Conservation (phyloP, 1,140 invertebrate genomes). For the Scaptomyza hsui region DNA sequence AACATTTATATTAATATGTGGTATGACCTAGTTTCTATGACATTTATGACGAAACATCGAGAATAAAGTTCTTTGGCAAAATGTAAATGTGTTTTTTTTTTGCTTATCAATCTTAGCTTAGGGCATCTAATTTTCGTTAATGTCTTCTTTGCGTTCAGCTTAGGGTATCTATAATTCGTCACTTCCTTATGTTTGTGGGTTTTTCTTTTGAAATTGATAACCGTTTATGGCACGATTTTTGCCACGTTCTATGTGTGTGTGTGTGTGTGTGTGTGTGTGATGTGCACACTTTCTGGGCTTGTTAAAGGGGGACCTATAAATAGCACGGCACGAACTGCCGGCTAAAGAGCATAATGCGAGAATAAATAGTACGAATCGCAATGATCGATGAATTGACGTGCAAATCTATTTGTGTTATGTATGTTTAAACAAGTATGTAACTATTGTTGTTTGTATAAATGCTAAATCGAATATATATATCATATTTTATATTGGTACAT, state of each 20-base stretch:
- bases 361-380: conserved; percentile 30
- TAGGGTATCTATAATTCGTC: neutral
- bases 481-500: conserved; percentile 48
- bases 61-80: too few relatives aligned
- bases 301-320: conserved; percentile 29
- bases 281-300: conserved; percentile 4
- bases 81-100: too few relatives aligned
- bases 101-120: too few relatives aligned
- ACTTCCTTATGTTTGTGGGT: neutral
- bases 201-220: conserved; percentile 34
- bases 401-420: conserved; percentile 34
- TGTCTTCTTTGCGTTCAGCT: too few relatives aligned
- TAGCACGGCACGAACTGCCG: conserved; percentile 39
- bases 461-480: conserved; percentile 15
- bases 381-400: conserved; percentile 43
- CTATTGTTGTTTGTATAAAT: conserved; percentile 6
- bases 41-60: too few relatives aligned
- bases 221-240: conserved; percentile 38
- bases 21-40: too few relatives aligned
- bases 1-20: too few relatives aligned
- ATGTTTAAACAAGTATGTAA: conserved; percentile 14
- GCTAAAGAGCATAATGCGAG: conserved; percentile 28
- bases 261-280: neutral
- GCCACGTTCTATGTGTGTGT: conserved; percentile 4
- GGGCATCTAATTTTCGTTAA: too few relatives aligned